Conservation (phyloP, 2,113 vertebrate species). For the Polyodon spathula region DNA sequence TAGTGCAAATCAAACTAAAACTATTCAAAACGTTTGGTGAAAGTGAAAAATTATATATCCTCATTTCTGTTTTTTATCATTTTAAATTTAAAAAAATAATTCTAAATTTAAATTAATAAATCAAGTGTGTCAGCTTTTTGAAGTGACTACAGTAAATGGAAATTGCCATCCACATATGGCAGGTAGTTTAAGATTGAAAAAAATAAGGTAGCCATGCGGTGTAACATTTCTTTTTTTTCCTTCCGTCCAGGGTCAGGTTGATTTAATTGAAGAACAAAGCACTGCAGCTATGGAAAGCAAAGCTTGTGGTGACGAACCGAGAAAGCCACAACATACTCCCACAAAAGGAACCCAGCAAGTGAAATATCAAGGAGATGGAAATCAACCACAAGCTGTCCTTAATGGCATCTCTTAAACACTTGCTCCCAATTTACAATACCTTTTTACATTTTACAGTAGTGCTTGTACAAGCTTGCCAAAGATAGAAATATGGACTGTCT, state of each 20-base stretch:
- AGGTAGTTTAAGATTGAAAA: too few species aligned
- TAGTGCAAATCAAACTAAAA: too few species aligned
- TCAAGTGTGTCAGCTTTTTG: too few species aligned
- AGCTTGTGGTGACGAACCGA: conserved; percentile 56
- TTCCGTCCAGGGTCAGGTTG: conserved; percentile 60
- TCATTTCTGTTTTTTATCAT: too few species aligned
- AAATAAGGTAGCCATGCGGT: neutral
- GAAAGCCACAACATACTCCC: conserved; percentile 56
- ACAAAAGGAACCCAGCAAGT: conserved; percentile 58
- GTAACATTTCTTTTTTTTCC: neutral
- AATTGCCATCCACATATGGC: too few species aligned
- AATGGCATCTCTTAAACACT: conserved; percentile 90
- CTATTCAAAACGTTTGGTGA: too few species aligned
- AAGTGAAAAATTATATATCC: too few species aligned
- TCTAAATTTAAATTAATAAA: too few species aligned
- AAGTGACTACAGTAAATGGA: too few species aligned
- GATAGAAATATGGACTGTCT: conserved; percentile 89
- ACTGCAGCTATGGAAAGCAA: conserved; percentile 59
- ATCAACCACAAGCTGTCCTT: conserved; percentile 65
- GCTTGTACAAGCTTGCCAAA: conserved; percentile 99
- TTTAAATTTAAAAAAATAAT: too few species aligned
- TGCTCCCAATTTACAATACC: conserved; percentile 72
- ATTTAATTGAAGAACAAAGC: conserved; percentile 77
- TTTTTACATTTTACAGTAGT: conserved; percentile 81
- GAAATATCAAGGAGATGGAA: conserved; percentile 60